phyloP scores from a whole-genome alignment of 1,140 invertebrate species.

The Lepidurus couesii region DNA sequence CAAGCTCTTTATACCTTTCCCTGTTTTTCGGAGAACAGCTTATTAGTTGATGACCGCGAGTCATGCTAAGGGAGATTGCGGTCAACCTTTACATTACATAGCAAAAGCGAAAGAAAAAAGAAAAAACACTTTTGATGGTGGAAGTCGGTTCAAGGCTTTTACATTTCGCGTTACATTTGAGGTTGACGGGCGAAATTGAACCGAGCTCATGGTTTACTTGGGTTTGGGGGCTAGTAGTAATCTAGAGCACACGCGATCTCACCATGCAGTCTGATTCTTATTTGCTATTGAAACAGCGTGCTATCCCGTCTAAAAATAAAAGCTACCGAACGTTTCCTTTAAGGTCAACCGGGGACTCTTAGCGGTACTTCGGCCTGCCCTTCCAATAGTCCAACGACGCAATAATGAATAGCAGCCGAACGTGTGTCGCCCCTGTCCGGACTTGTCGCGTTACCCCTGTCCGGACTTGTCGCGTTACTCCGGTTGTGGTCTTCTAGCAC shows the following conservation, averaged over 20 bases:
- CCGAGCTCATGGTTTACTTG: background rate
- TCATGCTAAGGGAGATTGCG: slow-evolving; percentile 10
- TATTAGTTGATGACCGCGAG: background rate
- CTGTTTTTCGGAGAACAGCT: background rate
- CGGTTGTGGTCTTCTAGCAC: too few species aligned
- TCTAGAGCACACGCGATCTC: background rate
- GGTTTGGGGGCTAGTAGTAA: background rate
- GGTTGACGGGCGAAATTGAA: background rate
- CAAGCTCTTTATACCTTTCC: background rate
- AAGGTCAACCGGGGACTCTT: too few species aligned
- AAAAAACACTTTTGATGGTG: background rate
- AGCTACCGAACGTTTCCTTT: too few species aligned
- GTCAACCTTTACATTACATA: background rate
- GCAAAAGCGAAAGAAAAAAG: background rate
- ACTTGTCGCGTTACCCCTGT: too few species aligned
- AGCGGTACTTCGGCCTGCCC: too few species aligned
- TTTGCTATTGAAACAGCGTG: too few species aligned
- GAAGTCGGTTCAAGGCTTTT: background rate
- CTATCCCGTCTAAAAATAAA: too few species aligned
- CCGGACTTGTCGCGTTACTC: too few species aligned
- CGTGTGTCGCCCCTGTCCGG: too few species aligned
- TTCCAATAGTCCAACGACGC: too few species aligned
- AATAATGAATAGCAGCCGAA: too few species aligned
- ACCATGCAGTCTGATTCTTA: too few species aligned
- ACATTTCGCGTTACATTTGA: background rate